phyloP scores from a whole-genome alignment of 2,888 invertebrate species.

The Cacoxenus indagator region DNA sequence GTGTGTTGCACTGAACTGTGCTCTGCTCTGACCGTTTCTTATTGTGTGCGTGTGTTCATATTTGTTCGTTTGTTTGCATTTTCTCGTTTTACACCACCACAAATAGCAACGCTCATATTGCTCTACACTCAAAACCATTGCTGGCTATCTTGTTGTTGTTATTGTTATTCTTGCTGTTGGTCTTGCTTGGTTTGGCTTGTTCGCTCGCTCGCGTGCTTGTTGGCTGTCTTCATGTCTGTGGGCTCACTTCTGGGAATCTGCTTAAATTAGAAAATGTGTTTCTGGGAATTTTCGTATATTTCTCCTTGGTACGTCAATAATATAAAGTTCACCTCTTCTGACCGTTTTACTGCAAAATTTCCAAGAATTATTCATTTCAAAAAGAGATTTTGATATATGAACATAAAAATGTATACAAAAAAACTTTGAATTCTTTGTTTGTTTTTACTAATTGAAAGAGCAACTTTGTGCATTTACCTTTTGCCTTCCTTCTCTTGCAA shows the following conservation, averaged over 20 bases:
- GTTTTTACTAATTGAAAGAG: background rate
- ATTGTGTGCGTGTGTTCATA: constrained; percentile 16
- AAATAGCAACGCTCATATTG: background rate
- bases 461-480: too few species aligned
- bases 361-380: constrained; percentile 28
- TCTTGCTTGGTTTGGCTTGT: constrained; percentile 33
- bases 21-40: constrained; percentile 7
- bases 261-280: constrained; percentile 69
- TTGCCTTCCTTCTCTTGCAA: too few species aligned
- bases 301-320: constrained; percentile 51
- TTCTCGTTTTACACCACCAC: constrained; percentile 12
- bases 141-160: constrained; percentile 22
- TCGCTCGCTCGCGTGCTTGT: constrained; percentile 36
- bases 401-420: background rate
- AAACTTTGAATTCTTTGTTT: background rate
- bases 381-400: background rate
- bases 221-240: background rate
- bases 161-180: constrained; percentile 30
- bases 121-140: background rate
- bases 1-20: constrained; percentile 38
- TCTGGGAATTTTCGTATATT: constrained; percentile 65
- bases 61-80: too few species aligned
- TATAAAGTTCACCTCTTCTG: constrained; percentile 32
- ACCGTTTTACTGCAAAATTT: constrained; percentile 32
- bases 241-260: constrained; percentile 66